These are phyloP conservation scores for Bothrops jararaca DNA, from an alignment of 2,113 vertebrate genomes.

Conservation along the genomic window DNA sequence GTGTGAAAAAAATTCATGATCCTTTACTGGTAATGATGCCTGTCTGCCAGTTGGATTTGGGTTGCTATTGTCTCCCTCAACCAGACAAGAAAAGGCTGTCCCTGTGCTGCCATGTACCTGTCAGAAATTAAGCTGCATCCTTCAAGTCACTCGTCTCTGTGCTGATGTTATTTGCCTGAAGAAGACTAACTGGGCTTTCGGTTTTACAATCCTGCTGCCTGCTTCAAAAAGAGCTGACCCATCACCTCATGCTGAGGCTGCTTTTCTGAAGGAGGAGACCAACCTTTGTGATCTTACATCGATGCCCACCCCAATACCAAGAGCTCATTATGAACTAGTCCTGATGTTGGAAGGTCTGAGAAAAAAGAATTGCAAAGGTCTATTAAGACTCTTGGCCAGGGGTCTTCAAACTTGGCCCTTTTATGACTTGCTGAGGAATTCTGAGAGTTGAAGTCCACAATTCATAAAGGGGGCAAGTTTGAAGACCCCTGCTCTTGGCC, in stretches of 20 bases:
- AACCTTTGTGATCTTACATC: neutral
- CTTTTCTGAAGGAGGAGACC: neutral
- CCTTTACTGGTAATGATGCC: neutral
- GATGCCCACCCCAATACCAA: neutral
- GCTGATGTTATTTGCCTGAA: neutral
- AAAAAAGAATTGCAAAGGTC: neutral
- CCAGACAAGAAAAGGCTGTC: neutral
- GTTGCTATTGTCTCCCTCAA: neutral
- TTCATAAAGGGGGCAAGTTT: too few species aligned
- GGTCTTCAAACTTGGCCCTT: too few species aligned
- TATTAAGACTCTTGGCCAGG: neutral
- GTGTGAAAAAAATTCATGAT: neutral
- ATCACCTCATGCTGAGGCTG: neutral
- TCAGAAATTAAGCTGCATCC: neutral
- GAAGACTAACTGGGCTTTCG: too few species aligned
- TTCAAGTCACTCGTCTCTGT: neutral
- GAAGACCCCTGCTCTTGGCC: neutral
- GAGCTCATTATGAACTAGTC: neutral
- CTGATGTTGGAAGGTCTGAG: neutral
- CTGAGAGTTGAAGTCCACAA: too few species aligned
- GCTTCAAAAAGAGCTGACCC: neutral
- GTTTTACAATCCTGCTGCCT: neutral
- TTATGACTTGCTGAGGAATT: too few species aligned
- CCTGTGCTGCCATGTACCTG: neutral
- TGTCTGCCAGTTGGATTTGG: neutral